Percentiles rank a stretch among this genome's conserved stretches.
Evolutionary conservation across 2,113 vertebrate genomes (phyloP).

Genomic region (Hassar affinis): DNA sequence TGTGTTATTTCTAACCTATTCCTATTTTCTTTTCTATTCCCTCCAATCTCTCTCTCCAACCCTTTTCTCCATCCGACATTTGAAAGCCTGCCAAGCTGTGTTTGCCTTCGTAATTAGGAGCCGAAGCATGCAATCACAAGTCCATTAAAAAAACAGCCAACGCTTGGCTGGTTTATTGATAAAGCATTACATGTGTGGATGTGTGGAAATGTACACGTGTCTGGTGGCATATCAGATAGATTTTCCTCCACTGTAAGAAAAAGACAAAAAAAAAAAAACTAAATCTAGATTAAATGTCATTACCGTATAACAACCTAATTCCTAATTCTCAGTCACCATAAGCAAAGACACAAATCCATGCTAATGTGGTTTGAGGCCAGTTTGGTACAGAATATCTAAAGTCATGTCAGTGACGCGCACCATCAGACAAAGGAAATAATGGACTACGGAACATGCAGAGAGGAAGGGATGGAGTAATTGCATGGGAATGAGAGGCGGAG

Average conservation of each 20-base stretch:
- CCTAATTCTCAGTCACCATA: conserved; percentile 60
- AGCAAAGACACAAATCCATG: conserved; percentile 55
- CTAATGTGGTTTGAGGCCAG: conserved; percentile 51
- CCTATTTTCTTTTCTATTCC: conserved; percentile 45
- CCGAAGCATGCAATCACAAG: conserved; percentile 69
- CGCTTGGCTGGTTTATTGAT: conserved; percentile 77
- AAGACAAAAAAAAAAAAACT: conserved; percentile 31
- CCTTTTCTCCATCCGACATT: conserved; percentile 51
- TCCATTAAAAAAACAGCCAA: conserved; percentile 79
- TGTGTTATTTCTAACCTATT: conserved; percentile 28
- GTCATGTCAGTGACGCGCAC: conserved; percentile 50
- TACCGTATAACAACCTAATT: conserved; percentile 64
- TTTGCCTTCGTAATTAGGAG: conserved; percentile 75
- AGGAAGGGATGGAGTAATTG: conserved; percentile 61
- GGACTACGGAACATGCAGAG: conserved; percentile 53
- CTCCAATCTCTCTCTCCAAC: conserved; percentile 44
- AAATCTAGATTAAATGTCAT: conserved; percentile 67
- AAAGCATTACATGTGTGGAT: conserved; percentile 73
- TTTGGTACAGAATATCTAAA: conserved; percentile 43
- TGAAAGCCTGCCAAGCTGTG: conserved; percentile 69
- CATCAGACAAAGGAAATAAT: conserved; percentile 61
- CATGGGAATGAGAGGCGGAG: conserved; percentile 50
- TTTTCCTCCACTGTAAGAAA: conserved; percentile 41
- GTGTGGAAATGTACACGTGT: conserved; percentile 68
- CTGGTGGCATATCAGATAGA: conserved; percentile 66